Evolutionary conservation across 1,140 invertebrate species (phyloP).

Genomic region (Anoplophora glabripennis): DNA sequence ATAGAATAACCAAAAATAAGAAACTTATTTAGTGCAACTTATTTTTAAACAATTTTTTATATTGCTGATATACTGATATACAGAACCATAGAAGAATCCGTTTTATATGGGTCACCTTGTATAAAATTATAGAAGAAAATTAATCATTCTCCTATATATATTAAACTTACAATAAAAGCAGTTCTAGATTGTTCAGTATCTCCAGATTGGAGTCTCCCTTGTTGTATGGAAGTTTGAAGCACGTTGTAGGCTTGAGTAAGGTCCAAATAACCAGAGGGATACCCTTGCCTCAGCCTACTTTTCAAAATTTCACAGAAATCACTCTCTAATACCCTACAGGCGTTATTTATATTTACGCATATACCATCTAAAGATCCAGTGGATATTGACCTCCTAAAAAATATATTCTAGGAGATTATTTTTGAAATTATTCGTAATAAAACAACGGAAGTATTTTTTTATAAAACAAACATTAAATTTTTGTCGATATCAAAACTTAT

Average conservation of each 20-base stretch:
- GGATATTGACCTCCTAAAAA: constrained; percentile 73
- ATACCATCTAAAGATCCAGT: constrained; percentile 92
- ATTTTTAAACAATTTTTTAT: too few species aligned
- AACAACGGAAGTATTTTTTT: too few species aligned
- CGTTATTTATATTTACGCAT: constrained; percentile 96
- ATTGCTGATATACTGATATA: too few species aligned
- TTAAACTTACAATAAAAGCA: constrained; percentile 49
- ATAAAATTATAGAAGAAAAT: too few species aligned
- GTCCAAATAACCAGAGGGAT: constrained; percentile 82
- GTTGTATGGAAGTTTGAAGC: constrained; percentile 76
- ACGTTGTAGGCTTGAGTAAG: constrained; percentile 77
- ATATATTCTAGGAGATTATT: neutral
- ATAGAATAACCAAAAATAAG: too few species aligned
- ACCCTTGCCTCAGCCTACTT: constrained; percentile 74
- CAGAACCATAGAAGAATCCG: too few species aligned
- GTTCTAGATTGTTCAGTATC: constrained; percentile 71
- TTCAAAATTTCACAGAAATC: constrained; percentile 78
- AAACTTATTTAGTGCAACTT: too few species aligned
- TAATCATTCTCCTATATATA: neutral
- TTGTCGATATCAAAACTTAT: neutral
- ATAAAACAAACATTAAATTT: too few species aligned
- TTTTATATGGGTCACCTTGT: too few species aligned
- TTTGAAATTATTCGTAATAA: too few species aligned
- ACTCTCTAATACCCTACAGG: constrained; percentile 82
- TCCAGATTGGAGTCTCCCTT: constrained; percentile 75